Evolutionary conservation across 2,113 vertebrate genomes (phyloP).

Genomic region (Python bivittatus): DNA sequence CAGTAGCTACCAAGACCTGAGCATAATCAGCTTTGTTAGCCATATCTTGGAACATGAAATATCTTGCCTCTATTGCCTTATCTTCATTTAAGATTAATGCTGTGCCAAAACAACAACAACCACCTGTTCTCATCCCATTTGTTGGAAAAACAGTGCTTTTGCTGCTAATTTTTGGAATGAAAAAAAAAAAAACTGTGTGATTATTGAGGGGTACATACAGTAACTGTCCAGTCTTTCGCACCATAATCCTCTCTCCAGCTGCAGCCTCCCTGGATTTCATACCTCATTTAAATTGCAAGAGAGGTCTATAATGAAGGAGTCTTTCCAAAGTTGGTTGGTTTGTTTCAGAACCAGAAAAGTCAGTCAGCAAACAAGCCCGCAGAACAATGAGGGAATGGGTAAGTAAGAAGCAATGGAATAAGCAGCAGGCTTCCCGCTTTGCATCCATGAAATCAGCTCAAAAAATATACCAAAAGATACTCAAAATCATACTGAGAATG

Average conservation of each 20-base stretch:
- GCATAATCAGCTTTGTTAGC: neutral
- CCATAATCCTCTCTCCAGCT: neutral
- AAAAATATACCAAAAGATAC: neutral
- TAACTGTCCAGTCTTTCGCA: neutral
- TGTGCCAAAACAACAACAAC: neutral
- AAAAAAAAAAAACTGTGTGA: neutral
- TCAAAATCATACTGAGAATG: neutral
- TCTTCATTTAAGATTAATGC: neutral
- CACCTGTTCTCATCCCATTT: neutral
- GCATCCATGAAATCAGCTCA: neutral
- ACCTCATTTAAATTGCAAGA: neutral
- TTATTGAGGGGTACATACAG: neutral
- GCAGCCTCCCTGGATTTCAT: neutral
- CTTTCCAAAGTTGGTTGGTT: neutral
- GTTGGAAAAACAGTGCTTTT: neutral
- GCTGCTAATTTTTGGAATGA: neutral
- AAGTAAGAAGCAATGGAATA: neutral
- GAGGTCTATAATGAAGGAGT: neutral
- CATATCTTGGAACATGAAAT: neutral
- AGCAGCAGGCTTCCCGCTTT: neutral
- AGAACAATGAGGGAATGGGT: neutral
- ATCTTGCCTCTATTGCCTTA: neutral
- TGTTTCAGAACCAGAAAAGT: neutral
- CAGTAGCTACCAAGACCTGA: neutral
- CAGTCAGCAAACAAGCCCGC: neutral